phyloP scores from a whole-genome alignment of 2,797 vertebrate species.

The Podargus strigoides region DNA sequence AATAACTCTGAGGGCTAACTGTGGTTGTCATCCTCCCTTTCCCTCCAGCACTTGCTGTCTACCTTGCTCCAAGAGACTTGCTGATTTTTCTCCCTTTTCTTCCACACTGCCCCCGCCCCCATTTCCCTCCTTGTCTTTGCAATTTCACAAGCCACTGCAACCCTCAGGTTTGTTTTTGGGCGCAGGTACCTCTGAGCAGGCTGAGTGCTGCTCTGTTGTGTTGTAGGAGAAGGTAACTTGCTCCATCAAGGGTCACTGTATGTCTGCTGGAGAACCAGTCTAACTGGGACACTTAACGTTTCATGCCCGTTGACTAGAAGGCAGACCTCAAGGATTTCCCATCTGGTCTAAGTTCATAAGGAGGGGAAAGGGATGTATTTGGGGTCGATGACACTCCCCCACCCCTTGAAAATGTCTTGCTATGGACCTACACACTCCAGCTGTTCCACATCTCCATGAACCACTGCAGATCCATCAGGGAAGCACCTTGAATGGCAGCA shows the following conservation, averaged over 20 bases:
- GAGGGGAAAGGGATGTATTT: background rate
- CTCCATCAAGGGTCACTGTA: background rate
- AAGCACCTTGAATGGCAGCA: background rate
- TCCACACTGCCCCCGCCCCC: fast-evolving
- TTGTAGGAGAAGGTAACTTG: background rate
- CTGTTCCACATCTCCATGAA: background rate
- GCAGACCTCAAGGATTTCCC: too few relatives aligned
- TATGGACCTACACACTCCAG: background rate
- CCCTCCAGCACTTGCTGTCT: background rate
- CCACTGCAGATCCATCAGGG: background rate
- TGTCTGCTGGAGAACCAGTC: background rate
- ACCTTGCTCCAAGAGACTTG: background rate
- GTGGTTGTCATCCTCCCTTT: background rate
- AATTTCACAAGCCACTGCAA: background rate
- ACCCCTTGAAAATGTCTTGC: background rate
- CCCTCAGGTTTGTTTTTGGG: background rate
- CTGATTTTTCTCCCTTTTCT: background rate
- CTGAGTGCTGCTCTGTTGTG: background rate
- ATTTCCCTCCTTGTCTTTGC: background rate
- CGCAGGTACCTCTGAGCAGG: background rate
- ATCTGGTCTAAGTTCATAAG: background rate
- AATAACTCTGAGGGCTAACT: background rate
- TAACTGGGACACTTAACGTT: background rate
- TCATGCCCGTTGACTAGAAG: background rate
- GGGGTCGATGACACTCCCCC: background rate